Base-by-base conservation (phyloP, 2,888 invertebrate species). In the Heliconius ismenius region DNA sequence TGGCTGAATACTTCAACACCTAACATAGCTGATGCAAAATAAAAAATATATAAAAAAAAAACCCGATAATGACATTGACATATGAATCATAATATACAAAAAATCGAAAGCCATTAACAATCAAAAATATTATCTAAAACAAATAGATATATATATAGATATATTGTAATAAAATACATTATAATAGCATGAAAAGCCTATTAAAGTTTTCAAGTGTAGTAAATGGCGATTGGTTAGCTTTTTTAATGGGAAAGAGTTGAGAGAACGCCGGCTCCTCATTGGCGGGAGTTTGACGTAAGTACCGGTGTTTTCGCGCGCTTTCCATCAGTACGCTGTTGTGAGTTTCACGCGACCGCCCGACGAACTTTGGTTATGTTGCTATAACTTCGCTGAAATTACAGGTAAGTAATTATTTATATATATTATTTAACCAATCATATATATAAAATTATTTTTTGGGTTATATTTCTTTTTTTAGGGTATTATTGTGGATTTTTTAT, bases 231-330 rank as follows among this genome's bases (percentile, higher is more conserved):
- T 93, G 92, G 93, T 79, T 15, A 15, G 80, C 13, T 62, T 60
- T 24, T 73, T 26, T 62, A 39, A 63, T 73, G 73, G 73, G 78
- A 36, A 60, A 63, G 62, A 80, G 93, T 79, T 80, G 77, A 39
- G 54, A 70, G 81, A 79, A 88, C 87, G 91, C 90, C 90, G 73
- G 80, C 78, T 81, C 80, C 82, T 83, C 85, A 93, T 93, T 93
- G 93, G 93, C 79, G 81, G 84, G 76, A 74, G 15, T 73, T 70
- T 73, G 76, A 81, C 87, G 92, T 93, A 93, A 93, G 91, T 92
- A 93, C 85, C 77, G 83, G 83, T 84, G 92, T 88, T 92, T 92
- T 92, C 86, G 89, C 93, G 93, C 89, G 91, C 83, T 91, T 90
- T 88, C 83, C 90, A 88, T 88, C 93, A 67, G 67, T 67, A 39